A percentile compares a stretch with the other conserved stretches of the same genome.
These are phyloP conservation scores for Pygoscelis adeliae DNA, from an alignment of 2,113 vertebrate species.

Conservation along the genomic window DNA sequence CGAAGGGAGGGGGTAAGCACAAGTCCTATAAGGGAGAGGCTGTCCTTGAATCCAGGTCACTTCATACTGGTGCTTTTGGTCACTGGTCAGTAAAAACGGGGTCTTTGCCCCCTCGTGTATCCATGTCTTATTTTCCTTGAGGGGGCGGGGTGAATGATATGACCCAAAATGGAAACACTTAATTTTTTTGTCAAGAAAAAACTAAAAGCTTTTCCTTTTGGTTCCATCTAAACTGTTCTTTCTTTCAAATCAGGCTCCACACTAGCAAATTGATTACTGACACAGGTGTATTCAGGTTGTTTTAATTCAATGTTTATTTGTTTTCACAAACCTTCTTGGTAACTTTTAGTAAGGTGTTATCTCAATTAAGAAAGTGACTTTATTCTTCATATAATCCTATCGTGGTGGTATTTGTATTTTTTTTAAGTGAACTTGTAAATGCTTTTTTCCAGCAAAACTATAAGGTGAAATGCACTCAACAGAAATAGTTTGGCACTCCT, in stretches of 20 bases:
- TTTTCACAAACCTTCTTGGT: not conserved
- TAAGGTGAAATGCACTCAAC: not conserved
- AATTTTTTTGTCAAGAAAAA: not conserved
- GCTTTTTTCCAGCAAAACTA: not conserved
- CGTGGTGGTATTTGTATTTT: not conserved
- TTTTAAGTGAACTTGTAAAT: not conserved
- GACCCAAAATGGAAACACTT: not conserved
- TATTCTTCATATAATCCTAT: not conserved
- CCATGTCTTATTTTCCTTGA: not conserved
- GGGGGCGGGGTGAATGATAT: not conserved
- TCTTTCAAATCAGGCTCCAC: not conserved
- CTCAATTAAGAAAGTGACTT: not conserved
- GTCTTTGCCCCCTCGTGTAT: accelerated
- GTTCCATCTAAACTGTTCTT: not conserved
- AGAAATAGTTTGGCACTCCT: not conserved
- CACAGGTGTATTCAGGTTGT: not conserved
- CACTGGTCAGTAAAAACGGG: not conserved
- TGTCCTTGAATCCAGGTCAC: not conserved
- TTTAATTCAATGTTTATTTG: not conserved
- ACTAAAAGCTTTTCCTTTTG: not conserved
- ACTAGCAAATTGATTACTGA: not conserved
- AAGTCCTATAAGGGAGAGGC: accelerated
- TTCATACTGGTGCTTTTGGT: not conserved
- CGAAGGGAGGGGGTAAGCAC: not conserved
- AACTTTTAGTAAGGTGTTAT: not conserved